Evolutionary conservation across 2,797 vertebrate species (phyloP), one percentile per base, ranked within the genome.

Genomic region (Ctenochaetus hawaiiensis): DNA sequence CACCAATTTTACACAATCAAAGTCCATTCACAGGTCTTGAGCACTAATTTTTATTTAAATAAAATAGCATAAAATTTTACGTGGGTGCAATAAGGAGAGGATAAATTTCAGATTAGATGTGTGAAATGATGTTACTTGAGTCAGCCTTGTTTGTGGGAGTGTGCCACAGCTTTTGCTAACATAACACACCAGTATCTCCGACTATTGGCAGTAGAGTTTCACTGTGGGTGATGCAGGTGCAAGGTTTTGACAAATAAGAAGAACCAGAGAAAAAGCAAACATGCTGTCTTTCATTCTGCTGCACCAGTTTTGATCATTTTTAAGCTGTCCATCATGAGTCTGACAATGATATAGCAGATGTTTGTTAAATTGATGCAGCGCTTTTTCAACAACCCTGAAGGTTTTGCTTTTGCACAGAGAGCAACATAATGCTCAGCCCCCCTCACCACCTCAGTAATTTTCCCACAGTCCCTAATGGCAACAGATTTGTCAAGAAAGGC

Each of bases 1-100:
- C 5, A 30, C 17, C 1, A 9, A 67, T 22, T 23, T 67, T 53
- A 66, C 23, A 52, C 18, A 34, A 30, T 60, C 51, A n/a, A 14
- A 12, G 34, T 44, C 63, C 60, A 18, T 53, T 74, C 30, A 47
- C 53, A 43, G 71, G 45, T 43, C 62, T 47, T 48, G 20, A 17
- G 44, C 12, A 26, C 14, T 56, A 48, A 60, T 47, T 41, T 23
- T 51, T 43, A 48, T 43, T 8, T 62, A 1, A 43, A 16, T 6
- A 71, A 47, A 47, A 16, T 44, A 13, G 13, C 13, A 39, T 39
- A 8, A 39, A 39, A 10, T 9, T 9, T 39, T 39, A 9, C 2
- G 7, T 39, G 10, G 26, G 26, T 30, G 26, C 26, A 30, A 3
- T 30, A 30, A 30, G 26, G 26, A 30, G 26, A 30, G 26, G 10